These are phyloP conservation scores for Pentamera pediparva DNA, from an alignment of 53 echinoderm and acorn worm species.

Conservation along the genomic window DNA sequence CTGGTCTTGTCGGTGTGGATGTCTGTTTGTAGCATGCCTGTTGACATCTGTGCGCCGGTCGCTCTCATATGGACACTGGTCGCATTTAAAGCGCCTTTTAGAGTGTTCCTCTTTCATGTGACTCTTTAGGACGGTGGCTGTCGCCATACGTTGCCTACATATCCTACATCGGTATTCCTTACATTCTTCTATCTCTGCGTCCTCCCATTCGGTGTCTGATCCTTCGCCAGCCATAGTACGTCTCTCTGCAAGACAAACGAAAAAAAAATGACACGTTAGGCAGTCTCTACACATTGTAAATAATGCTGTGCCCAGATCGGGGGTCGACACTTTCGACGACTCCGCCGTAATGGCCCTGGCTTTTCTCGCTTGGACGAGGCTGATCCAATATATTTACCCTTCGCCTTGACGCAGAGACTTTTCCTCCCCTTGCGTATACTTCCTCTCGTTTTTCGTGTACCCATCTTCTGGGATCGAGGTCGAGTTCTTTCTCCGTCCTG, in stretches of 20 bases:
- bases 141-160: neutral
- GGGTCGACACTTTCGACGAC: no score
- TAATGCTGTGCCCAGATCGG: no score
- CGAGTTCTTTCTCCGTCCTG: no score
- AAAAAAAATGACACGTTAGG: neutral
- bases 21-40: neutral
- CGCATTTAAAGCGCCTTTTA: neutral
- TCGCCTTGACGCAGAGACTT: no score
- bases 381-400: no score
- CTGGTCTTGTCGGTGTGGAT: no score
- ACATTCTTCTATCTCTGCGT: neutral
- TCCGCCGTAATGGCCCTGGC: no score
- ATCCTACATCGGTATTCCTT: neutral
- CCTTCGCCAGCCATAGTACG: neutral
- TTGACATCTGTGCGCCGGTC: neutral
- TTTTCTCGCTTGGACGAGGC: no score
- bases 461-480: no score
- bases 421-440: no score
- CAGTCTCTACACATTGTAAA: no score
- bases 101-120: neutral
- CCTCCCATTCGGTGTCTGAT: neutral
- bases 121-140: neutral
- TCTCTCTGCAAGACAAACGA: neutral
- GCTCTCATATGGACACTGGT: neutral
- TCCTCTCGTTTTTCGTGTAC: no score